Evolutionary conservation across 2,888 invertebrate genomes (phyloP).

Genomic region (Lamellibrachia columna): DNA sequence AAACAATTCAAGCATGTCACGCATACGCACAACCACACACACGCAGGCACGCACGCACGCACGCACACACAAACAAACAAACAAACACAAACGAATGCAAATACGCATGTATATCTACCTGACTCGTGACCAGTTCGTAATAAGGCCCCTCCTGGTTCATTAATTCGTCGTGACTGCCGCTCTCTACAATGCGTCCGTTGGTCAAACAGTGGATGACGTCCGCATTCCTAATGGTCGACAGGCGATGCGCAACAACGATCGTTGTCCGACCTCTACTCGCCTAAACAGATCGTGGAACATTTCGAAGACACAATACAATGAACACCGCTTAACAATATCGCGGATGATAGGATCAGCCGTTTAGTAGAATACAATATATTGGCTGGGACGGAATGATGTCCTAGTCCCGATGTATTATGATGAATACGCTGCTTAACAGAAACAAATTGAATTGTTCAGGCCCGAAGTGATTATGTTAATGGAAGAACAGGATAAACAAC

Average conservation of each 20-base stretch:
- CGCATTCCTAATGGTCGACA: constrained; percentile 73
- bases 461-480: too few relatives aligned
- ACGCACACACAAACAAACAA: not conserved
- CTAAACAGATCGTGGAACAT: constrained; percentile 26
- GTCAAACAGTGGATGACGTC: constrained; percentile 66
- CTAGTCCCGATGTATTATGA: too few relatives aligned
- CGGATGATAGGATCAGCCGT: not conserved
- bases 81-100: not conserved
- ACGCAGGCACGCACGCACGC: not conserved
- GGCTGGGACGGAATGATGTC: too few relatives aligned
- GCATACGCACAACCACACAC: not conserved
- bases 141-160: constrained; percentile 54
- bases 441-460: too few relatives aligned
- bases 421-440: too few relatives aligned
- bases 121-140: constrained; percentile 66
- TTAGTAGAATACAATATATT: not conserved
- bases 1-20: not conserved
- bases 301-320: not conserved
- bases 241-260: constrained; percentile 64
- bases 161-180: constrained; percentile 47
- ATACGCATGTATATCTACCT: constrained; percentile 26
- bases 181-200: constrained; percentile 44
- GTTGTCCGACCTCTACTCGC: constrained; percentile 64
- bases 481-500: too few relatives aligned
- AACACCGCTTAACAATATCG: not conserved